Evolutionary conservation across 2,888 invertebrate species (phyloP), one percentile per base, ranked within the genome.

Genomic region (Drosophila mimica): DNA sequence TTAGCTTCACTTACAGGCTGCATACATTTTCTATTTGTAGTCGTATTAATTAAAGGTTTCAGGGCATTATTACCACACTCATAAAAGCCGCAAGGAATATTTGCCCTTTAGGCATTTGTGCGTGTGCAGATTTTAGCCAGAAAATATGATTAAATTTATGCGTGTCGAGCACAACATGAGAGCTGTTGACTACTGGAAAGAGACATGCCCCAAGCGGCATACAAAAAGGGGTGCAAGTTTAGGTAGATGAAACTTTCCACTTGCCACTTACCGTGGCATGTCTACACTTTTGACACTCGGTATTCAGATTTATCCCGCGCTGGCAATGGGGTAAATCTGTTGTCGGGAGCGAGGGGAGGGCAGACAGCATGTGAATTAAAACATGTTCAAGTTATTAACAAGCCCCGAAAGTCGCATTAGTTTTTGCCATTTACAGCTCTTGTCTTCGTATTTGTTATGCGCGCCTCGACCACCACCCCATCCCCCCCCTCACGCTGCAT

Each of bases 311-410:
- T 75, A 30, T 25, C 61, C 54, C 49, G 30, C 54, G 34, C 9
- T 49, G 49, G 67, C 9, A 62, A 59, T 30, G 53, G 43, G 38
- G 30, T 15, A 72, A 46, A 69, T 46, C 54, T 63, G 38, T 57
- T 57, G 63, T 17, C 17, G 28, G 15, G 28, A 17, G 15, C 46
- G 13, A 8, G 28, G 7, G 49, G 8, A 13, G 25, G 33, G 49
- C 20, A 31, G 48, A 15, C 40, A 58, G 66, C 79, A 76, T 87
- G 83, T 79, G 84, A 83, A 87, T 87, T 87, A 87, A 86, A 87
- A 78, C 87, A 89, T 87, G 89, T 75, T 83, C 75, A 80, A 87
- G 77, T 87, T 87, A 87, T 87, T 87, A 87, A 89, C 85, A 89
- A 72, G 81, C 57, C 74, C 76, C 81, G 61, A 74, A 81, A 86